These are phyloP conservation scores for Nomia melanderi DNA, from an alignment of 1,140 invertebrate genomes.

Conservation along the genomic window DNA sequence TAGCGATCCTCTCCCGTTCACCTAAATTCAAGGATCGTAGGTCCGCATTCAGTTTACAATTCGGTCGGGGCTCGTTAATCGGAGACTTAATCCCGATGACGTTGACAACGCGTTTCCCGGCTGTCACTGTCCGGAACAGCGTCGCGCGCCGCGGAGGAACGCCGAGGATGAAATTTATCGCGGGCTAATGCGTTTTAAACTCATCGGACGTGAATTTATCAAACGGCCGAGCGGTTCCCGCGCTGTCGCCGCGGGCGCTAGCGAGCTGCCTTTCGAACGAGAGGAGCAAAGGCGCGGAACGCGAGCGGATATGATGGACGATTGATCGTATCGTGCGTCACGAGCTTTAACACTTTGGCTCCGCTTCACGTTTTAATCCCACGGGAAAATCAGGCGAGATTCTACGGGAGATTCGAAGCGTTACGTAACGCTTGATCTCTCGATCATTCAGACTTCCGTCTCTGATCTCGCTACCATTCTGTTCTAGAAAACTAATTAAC, in stretches of 20 bases:
- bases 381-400: no score
- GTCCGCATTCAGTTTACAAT: no score
- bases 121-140: no score
- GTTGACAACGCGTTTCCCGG: no score
- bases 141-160: no score
- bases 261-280: constrained; percentile 2
- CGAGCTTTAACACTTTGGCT: background rate
- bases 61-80: no score
- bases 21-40: background rate
- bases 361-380: background rate
- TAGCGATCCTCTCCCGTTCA: background rate
- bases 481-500: no score
- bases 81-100: no score
- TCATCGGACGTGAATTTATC: constrained; percentile 52
- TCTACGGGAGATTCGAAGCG: no score
- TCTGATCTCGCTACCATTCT: no score
- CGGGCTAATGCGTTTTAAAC: constrained; percentile 46
- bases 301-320: constrained; percentile 6
- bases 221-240: constrained; percentile 29
- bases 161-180: constrained; percentile 40
- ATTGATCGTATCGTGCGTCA: constrained; percentile 17
- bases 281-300: background rate
- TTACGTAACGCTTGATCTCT: no score
- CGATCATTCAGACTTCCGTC: no score
- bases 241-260: constrained; percentile 41